phyloP scores from a whole-genome alignment of 2,888 invertebrate genomes.

The Galeopsomyia nigrocyanea region DNA sequence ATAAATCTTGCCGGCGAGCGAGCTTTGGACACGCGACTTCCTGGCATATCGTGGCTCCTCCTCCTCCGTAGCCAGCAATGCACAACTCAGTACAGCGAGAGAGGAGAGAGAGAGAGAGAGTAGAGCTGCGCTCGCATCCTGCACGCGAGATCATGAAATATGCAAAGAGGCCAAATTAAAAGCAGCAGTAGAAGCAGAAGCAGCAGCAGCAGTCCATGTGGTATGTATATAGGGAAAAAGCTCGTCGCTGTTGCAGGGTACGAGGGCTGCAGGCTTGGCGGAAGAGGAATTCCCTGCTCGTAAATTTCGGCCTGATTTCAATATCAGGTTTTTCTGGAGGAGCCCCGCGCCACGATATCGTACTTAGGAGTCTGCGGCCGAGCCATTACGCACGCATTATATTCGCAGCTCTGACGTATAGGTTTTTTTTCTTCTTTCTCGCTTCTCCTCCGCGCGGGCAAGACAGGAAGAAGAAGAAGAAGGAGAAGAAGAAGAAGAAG shows the following conservation, averaged over 20 bases:
- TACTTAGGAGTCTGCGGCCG: conserved; percentile 1
- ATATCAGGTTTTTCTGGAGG: conserved; percentile 48
- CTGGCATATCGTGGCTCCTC: too few species aligned
- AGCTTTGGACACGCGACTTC: too few species aligned
- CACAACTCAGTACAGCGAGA: too few species aligned
- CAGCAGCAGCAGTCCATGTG: background rate
- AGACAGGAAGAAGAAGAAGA: conserved; percentile 34
- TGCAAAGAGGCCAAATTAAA: conserved; percentile 41
- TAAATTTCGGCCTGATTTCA: conserved; percentile 48
- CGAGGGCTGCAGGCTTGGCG: conserved; percentile 25
- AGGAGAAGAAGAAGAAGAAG: conserved; percentile 18
- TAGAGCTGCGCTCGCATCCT: background rate
- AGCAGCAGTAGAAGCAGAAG: conserved; percentile 12
- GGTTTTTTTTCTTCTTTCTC: too few species aligned
- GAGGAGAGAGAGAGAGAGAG: too few species aligned
- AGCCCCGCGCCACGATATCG: conserved; percentile 8
- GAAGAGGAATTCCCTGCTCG: conserved; percentile 47
- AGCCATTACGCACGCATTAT: conserved; percentile 3
- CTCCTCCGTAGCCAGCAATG: too few species aligned
- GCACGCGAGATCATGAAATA: conserved; percentile 28
- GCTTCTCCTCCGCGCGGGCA: background rate
- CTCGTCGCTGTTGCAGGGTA: background rate
- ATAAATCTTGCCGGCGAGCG: too few species aligned
- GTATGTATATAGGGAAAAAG: too few species aligned
- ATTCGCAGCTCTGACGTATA: background rate